Conservation (phyloP, 2,888 invertebrate species). For the Labia minor region DNA sequence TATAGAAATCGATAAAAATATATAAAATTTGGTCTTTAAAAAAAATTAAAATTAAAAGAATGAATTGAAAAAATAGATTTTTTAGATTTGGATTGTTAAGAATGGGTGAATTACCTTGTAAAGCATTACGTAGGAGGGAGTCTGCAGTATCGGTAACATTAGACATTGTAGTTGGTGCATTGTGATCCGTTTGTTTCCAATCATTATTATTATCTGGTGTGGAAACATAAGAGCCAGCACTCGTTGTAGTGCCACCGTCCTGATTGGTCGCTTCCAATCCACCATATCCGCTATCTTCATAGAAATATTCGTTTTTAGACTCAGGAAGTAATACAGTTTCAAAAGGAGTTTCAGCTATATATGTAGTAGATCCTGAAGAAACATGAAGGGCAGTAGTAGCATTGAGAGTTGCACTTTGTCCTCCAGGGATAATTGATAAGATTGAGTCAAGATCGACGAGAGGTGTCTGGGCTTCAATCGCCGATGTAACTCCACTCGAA, state of each 20-base stretch:
- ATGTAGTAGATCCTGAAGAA: neutral
- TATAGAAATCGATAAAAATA: too few species aligned
- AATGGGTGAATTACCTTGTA: too few species aligned
- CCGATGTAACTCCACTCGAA: neutral
- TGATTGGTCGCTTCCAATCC: conserved; percentile 36
- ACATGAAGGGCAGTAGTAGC: neutral
- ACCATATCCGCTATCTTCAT: conserved; percentile 67
- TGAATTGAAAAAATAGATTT: too few species aligned
- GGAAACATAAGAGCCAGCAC: conserved; percentile 16
- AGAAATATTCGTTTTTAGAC: conserved; percentile 54
- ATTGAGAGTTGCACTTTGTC: conserved; percentile 28
- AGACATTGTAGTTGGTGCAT: conserved; percentile 32
- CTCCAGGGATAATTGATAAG: conserved; percentile 50
- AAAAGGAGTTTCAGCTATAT: neutral
- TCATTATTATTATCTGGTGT: conserved; percentile 67
- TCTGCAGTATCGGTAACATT: conserved; percentile 42
- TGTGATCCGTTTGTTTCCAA: conserved; percentile 69
- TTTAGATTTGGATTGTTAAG: too few species aligned
- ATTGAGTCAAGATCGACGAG: conserved; percentile 66
- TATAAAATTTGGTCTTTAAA: too few species aligned
- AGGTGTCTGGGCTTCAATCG: conserved; percentile 28
- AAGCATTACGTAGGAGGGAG: conserved; percentile 66
- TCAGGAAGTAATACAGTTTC: conserved; percentile 45
- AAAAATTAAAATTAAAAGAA: too few species aligned
- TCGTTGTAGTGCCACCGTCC: conserved; percentile 30